These are phyloP conservation scores for Xestia xanthographa DNA, from an alignment of 2,888 invertebrate species.

Conservation along the genomic window DNA sequence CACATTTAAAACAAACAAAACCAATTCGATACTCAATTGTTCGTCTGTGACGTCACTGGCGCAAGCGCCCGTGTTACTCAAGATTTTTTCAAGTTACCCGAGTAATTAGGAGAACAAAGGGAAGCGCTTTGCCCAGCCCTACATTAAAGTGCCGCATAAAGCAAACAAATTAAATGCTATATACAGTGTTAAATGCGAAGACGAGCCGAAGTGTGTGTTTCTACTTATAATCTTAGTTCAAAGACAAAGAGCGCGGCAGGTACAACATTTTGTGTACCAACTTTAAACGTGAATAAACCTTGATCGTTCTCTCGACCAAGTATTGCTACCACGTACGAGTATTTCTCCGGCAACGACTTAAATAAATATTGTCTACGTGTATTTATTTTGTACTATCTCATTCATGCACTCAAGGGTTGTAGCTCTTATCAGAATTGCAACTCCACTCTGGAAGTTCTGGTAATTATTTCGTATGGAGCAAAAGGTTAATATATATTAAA, in stretches of 20 bases:
- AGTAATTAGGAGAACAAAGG: constrained; percentile 82
- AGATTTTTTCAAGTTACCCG: constrained; percentile 65
- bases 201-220: constrained; percentile 81
- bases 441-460: constrained; percentile 30
- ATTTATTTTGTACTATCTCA: constrained; percentile 59
- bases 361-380: constrained; percentile 49
- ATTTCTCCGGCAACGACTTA: constrained; percentile 17
- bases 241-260: constrained; percentile 53
- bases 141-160: constrained; percentile 84
- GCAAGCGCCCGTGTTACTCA: constrained; percentile 70
- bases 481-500: constrained; percentile 34
- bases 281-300: constrained; percentile 30
- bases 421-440: constrained; percentile 44
- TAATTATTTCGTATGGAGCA: constrained; percentile 39
- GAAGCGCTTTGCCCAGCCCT: constrained; percentile 79
- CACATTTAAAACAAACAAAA: neutral
- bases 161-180: constrained; percentile 86
- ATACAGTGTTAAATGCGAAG: constrained; percentile 81
- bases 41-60: constrained; percentile 55
- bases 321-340: constrained; percentile 9
- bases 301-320: constrained; percentile 6
- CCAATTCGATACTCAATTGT: constrained; percentile 38
- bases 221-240: constrained; percentile 74
- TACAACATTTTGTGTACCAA: constrained; percentile 44
- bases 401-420: constrained; percentile 53